These are phyloP conservation scores for Colletes latitarsis DNA, from an alignment of 1,140 invertebrate species.

Conservation along the genomic window DNA sequence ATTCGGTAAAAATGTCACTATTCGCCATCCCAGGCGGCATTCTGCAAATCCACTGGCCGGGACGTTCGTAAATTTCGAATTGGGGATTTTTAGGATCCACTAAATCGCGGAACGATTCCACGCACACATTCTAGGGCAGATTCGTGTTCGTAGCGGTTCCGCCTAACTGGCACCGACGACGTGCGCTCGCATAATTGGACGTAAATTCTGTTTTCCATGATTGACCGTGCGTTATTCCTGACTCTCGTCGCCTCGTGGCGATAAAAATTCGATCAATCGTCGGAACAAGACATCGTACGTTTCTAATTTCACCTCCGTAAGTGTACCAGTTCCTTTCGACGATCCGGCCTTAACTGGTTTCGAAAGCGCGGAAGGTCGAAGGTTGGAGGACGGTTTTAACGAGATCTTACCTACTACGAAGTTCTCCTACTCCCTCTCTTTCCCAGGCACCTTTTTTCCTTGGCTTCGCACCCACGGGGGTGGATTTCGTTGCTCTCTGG, in stretches of 20 bases:
- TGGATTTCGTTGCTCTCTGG: constrained; percentile 44
- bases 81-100: constrained; percentile 58
- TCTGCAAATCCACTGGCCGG: constrained; percentile 34
- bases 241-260: neutral
- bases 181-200: constrained; percentile 54
- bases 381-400: constrained; percentile 57
- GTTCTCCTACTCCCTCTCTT: neutral
- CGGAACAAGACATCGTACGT: constrained; percentile 21
- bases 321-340: constrained; percentile 10
- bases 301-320: constrained; percentile 19
- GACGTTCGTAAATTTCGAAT: constrained; percentile 59
- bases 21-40: constrained; percentile 20
- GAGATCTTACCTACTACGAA: constrained; percentile 35
- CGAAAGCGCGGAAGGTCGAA: constrained; percentile 35
- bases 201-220: constrained; percentile 67
- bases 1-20: constrained; percentile 35
- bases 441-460: constrained; percentile 12
- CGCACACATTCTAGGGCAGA: constrained; percentile 14
- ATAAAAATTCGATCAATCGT: constrained; percentile 56
- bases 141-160: constrained; percentile 18
- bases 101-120: constrained; percentile 46
- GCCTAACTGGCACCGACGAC: neutral
- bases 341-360: neutral
- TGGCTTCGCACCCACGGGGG: constrained; percentile 20
- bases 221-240: constrained; percentile 51